These are phyloP conservation scores for Eurypyga helias DNA, from an alignment of 2,113 vertebrate genomes.

Conservation along the genomic window DNA sequence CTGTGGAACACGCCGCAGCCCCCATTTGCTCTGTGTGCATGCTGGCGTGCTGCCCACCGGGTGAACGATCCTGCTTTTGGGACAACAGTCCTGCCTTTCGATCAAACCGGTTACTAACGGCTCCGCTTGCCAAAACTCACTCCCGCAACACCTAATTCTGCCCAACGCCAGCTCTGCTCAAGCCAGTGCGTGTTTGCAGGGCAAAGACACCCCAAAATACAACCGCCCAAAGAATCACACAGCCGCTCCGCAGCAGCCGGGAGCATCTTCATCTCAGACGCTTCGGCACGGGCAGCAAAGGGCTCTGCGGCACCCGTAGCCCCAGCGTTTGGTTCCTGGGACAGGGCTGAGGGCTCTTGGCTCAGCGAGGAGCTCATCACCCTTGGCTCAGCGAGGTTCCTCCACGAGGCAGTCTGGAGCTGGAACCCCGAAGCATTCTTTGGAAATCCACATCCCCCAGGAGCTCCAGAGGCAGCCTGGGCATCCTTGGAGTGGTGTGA, in stretches of 20 bases:
- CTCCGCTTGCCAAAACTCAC: background rate
- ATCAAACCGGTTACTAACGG: background rate
- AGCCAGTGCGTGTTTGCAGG: background rate
- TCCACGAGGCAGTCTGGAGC: background rate
- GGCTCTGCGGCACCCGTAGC: background rate
- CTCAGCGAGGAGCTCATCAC: background rate
- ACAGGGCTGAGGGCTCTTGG: background rate
- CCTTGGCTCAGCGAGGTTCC: background rate
- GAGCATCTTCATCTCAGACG: fast-evolving
- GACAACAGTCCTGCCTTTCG: background rate
- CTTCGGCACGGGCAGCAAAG: background rate
- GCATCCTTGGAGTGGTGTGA: background rate
- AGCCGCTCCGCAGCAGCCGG: fast-evolving
- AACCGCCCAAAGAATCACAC: background rate
- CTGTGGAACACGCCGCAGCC: no score
- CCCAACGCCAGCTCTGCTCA: background rate
- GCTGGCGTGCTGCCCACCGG: no score
- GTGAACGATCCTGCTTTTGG: no score
- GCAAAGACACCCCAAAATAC: background rate
- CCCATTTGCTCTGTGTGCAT: no score
- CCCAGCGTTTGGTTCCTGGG: background rate
- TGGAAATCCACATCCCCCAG: fast-evolving
- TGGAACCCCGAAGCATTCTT: background rate
- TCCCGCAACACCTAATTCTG: background rate
- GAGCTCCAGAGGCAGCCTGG: background rate